Conservation (phyloP, 2,113 vertebrate genomes). For the Neomonachus schauinslandi region DNA sequence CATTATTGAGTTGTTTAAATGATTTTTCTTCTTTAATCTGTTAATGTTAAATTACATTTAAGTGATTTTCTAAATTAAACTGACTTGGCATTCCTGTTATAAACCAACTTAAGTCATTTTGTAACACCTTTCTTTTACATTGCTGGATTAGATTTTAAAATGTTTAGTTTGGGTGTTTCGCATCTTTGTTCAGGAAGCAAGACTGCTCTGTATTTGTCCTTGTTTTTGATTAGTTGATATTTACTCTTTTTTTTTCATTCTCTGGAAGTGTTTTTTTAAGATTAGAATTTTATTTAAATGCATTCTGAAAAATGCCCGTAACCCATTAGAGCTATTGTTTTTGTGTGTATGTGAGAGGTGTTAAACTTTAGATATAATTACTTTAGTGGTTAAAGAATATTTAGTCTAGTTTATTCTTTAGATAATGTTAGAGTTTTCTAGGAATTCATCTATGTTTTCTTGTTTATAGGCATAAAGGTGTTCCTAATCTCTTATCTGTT, state of each 20-base stretch:
- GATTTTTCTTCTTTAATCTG: neutral
- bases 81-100: neutral
- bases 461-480: neutral
- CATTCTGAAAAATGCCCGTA: neutral
- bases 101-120: neutral
- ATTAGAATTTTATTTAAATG: conserved; percentile 19
- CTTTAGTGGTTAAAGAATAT: neutral
- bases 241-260: neutral
- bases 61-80: conserved; percentile 6
- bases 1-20: neutral
- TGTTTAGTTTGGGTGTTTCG: conserved; percentile 21
- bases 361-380: neutral
- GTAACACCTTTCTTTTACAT: neutral
- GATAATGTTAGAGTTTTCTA: neutral
- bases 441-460: neutral
- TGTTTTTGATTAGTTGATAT: neutral
- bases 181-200: neutral
- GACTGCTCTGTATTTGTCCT: neutral
- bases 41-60: conserved; percentile 30
- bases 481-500: neutral
- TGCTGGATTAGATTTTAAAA: neutral
- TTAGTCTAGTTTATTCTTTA: neutral
- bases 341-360: neutral
- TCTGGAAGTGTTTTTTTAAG: neutral
- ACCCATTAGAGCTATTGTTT: neutral